Conservation (phyloP, 2,888 invertebrate genomes). For the Frankliniella intonsa region DNA sequence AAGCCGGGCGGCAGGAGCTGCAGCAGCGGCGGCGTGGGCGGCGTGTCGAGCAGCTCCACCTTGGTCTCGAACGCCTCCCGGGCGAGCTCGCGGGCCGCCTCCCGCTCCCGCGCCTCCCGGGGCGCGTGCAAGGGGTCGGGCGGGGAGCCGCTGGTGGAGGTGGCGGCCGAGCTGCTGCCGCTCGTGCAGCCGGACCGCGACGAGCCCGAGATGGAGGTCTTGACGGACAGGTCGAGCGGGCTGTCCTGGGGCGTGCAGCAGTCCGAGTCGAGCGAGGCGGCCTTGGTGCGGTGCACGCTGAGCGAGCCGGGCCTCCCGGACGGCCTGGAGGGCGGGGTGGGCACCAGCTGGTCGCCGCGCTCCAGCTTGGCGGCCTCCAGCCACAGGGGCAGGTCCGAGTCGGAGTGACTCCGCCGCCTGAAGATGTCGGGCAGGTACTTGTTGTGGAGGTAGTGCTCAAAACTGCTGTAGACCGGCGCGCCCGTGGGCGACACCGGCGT, state of each 20-base stretch:
- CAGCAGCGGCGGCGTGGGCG: constrained; percentile 40
- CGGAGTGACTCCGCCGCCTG: constrained; percentile 60
- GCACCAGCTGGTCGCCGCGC: constrained; percentile 40
- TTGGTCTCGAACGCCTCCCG: neutral
- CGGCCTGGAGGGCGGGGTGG: constrained; percentile 41
- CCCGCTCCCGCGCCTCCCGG: neutral
- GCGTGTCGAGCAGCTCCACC: neutral
- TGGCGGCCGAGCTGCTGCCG: constrained; percentile 41
- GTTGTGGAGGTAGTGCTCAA: constrained; percentile 59
- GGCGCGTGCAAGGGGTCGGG: constrained; percentile 38
- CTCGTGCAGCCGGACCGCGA: constrained; percentile 38
- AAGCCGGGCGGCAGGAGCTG: constrained; percentile 54
- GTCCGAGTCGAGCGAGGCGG: constrained; percentile 53
- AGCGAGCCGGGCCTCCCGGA: constrained; percentile 40
- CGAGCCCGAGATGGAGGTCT: constrained; percentile 37
- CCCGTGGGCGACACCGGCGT: constrained; percentile 51
- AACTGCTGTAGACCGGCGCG: constrained; percentile 54
- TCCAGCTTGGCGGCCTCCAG: constrained; percentile 49
- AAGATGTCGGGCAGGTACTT: constrained; percentile 61
- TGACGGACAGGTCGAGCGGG: constrained; percentile 51
- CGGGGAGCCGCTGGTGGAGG: constrained; percentile 40
- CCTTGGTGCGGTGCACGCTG: constrained; percentile 44
- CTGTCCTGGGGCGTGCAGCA: constrained; percentile 67
- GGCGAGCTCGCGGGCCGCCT: neutral
- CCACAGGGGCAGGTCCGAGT: constrained; percentile 59